Conservation (phyloP, 2,888 invertebrate species). For the Heliconius cydno region DNA sequence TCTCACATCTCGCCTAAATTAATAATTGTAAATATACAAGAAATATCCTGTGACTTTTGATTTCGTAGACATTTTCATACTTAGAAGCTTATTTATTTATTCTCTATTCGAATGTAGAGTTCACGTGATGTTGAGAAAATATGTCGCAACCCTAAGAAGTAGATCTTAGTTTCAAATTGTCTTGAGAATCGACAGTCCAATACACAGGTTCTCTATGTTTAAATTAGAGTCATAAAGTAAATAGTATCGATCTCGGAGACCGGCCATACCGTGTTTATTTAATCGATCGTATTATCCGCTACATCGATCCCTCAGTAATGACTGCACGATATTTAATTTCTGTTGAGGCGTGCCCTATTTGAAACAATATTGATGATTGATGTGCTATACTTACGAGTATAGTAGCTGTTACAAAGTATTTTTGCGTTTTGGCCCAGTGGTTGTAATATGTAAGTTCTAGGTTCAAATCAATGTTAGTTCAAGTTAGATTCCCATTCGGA, state of each 20-base stretch:
- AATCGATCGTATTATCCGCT: slow-evolving; percentile 49
- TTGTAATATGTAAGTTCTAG: not conserved
- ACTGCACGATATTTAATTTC: slow-evolving; percentile 42
- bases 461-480: not conserved
- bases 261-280: slow-evolving; percentile 48
- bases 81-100: too few relatives aligned
- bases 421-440: not conserved
- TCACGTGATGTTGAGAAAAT: too few relatives aligned
- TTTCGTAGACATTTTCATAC: too few relatives aligned
- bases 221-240: slow-evolving; percentile 38
- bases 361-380: slow-evolving; percentile 26
- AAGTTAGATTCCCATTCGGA: too few relatives aligned
- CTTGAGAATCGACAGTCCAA: not conserved
- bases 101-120: too few relatives aligned
- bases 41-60: too few relatives aligned
- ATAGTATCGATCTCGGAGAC: slow-evolving; percentile 38
- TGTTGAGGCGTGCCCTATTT: slow-evolving; percentile 40
- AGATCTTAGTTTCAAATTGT: not conserved
- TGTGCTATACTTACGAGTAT: slow-evolving; percentile 14
- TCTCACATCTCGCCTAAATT: too few relatives aligned
- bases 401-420: slow-evolving; percentile 2
- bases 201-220: slow-evolving; percentile 5
- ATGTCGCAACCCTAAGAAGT: too few relatives aligned
- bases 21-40: too few relatives aligned
- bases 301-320: slow-evolving; percentile 42